Base-by-base conservation (phyloP, 2,888 invertebrate species). In the Molanna angustata region DNA sequence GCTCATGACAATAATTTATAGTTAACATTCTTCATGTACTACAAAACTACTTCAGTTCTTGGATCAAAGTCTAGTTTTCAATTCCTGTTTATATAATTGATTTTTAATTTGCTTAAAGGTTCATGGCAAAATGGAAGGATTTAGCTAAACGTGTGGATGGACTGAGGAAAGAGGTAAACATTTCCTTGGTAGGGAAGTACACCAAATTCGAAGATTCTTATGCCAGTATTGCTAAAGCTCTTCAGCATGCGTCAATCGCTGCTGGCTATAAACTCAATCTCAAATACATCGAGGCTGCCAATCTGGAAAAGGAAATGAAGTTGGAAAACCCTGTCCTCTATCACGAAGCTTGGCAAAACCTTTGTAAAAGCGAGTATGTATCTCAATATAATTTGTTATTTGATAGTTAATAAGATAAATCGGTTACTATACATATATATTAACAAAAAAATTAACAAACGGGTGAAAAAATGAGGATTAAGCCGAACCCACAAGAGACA, bases 181-280 rank as follows among this genome's bases (percentile, higher is more conserved):
- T 98, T 52, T 90, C 90, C 1, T 74, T 98, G 2, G 98, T 98
- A 1, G 98, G 98, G 4, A 98, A 99, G 74, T 99, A 99, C 67
- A 97, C 97, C 0, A 88, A 90, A 66, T 74, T 97, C 11, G 90
- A 94, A 66, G 99, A 99, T 73, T 88, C 98, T 0, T 99, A 99
- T 66, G 92, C 96, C 0, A 99, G 98, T 1, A 91, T 99, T 0
- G 88, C 88, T 0, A 98, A 99, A 73, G 92, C 98, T 0, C 70
- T 99, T 37, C 88, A 94, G 62, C 99, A 99, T 69, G 93, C 99
- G 0, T 85, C 94, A 1, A 83, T 95, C 42, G 86, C 89, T 45
- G 84, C 85, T 33, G 90, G 92, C 4, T 88, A 88, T 62, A 91
- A 88, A 70, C 78, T 98, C 0, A 87, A 88, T 61, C 75, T 99